A percentile compares a stretch with the other conserved stretches of the same genome.
phyloP scores from a whole-genome alignment of 2,113 vertebrate species.

The Amia ocellicauda region DNA sequence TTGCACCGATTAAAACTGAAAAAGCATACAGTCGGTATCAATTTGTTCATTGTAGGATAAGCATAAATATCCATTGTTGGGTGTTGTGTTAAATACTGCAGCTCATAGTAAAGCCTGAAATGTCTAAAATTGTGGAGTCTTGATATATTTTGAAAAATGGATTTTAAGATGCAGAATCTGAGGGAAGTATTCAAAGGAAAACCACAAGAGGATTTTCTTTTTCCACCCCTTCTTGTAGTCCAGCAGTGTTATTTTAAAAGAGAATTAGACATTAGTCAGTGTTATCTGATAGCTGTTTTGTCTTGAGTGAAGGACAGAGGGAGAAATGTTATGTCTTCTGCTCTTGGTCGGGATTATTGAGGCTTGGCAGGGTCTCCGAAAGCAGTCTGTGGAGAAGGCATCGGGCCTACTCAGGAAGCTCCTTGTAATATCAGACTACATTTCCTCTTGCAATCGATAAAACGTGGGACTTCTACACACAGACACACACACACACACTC shows the following conservation, averaged over 20 bases:
- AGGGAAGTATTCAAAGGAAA: too few relatives aligned
- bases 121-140: too few relatives aligned
- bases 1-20: too few relatives aligned
- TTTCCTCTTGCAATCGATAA: slow-evolving; percentile 72
- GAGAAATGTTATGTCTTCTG: slow-evolving; percentile 36
- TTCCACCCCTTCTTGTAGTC: slow-evolving; percentile 16
- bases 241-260: slow-evolving; percentile 32
- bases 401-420: slow-evolving; percentile 54
- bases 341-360: background rate
- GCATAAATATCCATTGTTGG: too few relatives aligned
- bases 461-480: slow-evolving; percentile 41
- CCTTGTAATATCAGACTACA: slow-evolving; percentile 65
- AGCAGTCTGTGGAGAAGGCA: slow-evolving; percentile 40
- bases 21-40: too few relatives aligned
- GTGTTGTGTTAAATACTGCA: too few relatives aligned
- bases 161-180: too few relatives aligned
- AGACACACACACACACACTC: background rate
- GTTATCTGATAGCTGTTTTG: slow-evolving; percentile 49
- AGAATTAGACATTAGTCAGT: slow-evolving; percentile 37
- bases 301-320: slow-evolving; percentile 51
- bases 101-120: too few relatives aligned
- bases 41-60: too few relatives aligned
- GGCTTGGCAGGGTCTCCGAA: slow-evolving; percentile 5
- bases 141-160: too few relatives aligned
- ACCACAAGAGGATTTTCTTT: slow-evolving; percentile 1